These are phyloP conservation scores for Syngnathus floridae DNA, from an alignment of 2,113 vertebrate genomes.

Conservation along the genomic window DNA sequence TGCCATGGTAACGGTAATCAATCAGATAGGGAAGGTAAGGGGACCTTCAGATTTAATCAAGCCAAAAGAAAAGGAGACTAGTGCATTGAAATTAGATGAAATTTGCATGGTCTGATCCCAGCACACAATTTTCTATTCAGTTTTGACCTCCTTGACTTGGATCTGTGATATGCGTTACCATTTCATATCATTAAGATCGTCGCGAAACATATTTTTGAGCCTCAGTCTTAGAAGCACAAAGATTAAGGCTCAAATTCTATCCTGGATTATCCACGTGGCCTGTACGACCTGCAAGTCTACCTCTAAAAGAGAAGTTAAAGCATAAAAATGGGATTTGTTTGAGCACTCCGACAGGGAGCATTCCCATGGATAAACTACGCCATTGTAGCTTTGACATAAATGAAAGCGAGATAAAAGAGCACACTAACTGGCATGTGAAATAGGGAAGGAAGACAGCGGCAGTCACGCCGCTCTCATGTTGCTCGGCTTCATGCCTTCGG, in stretches of 20 bases:
- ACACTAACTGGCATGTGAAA: constrained; percentile 23
- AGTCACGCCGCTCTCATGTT: constrained; percentile 16
- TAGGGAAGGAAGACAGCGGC: constrained; percentile 27
- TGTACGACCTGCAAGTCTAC: constrained; percentile 37
- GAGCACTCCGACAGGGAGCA: constrained; percentile 3
- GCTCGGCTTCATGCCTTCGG: constrained; percentile 33
- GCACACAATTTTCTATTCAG: neutral
- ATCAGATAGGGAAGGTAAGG: neutral
- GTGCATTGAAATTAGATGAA: neutral
- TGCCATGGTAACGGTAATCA: constrained; percentile 1
- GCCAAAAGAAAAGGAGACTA: neutral
- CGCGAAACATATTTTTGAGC: constrained; percentile 40
- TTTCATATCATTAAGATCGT: neutral
- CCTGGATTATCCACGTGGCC: constrained; percentile 55
- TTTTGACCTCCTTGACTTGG: neutral
- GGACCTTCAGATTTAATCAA: neutral
- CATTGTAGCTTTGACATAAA: constrained; percentile 18
- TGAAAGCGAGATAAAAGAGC: constrained; percentile 8
- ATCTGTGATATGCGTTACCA: neutral
- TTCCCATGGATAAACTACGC: neutral
- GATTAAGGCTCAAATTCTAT: constrained; percentile 50
- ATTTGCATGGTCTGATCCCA: neutral
- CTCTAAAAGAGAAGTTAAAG: constrained; percentile 53
- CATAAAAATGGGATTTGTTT: constrained; percentile 30
- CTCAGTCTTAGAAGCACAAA: constrained; percentile 33